A percentile compares a stretch with the other conserved stretches of the same genome.
Evolutionary conservation across 2,888 invertebrate species (phyloP).

Genomic region (Lycocerus yunnanus): DNA sequence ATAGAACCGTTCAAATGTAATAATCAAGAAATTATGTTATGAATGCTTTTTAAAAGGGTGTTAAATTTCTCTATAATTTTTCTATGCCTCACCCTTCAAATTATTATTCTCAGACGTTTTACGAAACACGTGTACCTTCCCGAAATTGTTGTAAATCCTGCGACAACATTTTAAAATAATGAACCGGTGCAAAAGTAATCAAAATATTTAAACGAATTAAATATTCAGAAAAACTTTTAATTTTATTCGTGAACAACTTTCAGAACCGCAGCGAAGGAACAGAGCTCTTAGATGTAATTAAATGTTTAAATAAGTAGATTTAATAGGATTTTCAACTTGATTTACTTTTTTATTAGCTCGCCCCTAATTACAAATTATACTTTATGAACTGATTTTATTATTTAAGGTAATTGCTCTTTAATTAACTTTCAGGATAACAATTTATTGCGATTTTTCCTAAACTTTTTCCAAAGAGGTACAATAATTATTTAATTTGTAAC

Average conservation of each 20-base stretch:
- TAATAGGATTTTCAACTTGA: slow-evolving; percentile 47
- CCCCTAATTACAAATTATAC: slow-evolving; percentile 44
- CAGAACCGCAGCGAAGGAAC: slow-evolving; percentile 32
- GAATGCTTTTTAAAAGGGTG: slow-evolving; percentile 12
- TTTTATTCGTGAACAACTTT: slow-evolving; percentile 43
- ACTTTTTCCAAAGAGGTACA: too few relatives aligned
- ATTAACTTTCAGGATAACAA: slow-evolving; percentile 5
- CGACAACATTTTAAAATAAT: background rate
- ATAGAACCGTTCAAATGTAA: slow-evolving; percentile 11
- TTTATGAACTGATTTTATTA: slow-evolving; percentile 38
- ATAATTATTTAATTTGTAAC: too few relatives aligned
- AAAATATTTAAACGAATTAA: background rate
- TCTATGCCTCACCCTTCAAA: background rate
- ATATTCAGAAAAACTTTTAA: slow-evolving; percentile 41
- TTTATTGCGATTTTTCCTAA: background rate
- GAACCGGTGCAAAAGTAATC: background rate
- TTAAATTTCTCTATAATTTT: slow-evolving; percentile 25
- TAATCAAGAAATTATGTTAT: slow-evolving; percentile 8
- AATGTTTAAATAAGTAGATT: slow-evolving; percentile 49
- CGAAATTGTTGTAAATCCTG: background rate
- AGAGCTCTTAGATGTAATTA: slow-evolving; percentile 45
- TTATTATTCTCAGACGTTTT: slow-evolving; percentile 8
- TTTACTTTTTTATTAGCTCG: slow-evolving; percentile 41
- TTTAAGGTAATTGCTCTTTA: slow-evolving; percentile 19
- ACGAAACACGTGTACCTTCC: slow-evolving; percentile 13